Evolutionary conservation across 2,888 invertebrate genomes (phyloP).

Genomic region (Hypolimnas misippus): DNA sequence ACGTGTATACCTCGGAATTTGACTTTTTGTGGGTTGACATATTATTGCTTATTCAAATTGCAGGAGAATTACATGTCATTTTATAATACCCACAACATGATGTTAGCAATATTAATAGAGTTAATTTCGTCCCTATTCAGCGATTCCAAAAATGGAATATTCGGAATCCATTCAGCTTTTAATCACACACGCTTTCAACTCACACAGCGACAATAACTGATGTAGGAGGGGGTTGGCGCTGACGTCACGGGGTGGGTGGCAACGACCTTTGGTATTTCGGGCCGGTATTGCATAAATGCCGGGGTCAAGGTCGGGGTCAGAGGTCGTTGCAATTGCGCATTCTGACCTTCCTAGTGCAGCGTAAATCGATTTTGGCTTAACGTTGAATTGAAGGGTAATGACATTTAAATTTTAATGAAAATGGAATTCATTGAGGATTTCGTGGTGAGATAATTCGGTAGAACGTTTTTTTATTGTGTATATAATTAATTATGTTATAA

Average conservation of each 20-base stretch:
- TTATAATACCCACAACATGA: too few relatives aligned
- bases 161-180: neutral
- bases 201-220: neutral
- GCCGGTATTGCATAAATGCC: slow-evolving; percentile 34
- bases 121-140: neutral
- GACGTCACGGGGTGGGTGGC: slow-evolving; percentile 36
- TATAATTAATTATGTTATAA: too few relatives aligned
- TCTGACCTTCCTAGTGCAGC: slow-evolving; percentile 53
- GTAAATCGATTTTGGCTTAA: slow-evolving; percentile 30
- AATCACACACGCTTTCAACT: neutral
- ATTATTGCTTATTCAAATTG: too few relatives aligned
- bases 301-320: slow-evolving; percentile 40
- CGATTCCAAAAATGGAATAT: neutral
- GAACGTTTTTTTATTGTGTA: neutral
- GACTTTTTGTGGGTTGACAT: too few relatives aligned
- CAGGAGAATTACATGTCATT: too few relatives aligned
- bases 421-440: neutral
- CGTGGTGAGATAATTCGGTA: neutral
- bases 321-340: slow-evolving; percentile 46
- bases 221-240: neutral
- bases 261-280: slow-evolving; percentile 42
- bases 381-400: neutral
- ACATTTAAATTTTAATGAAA: neutral
- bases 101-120: neutral
- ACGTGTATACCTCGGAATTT: too few relatives aligned